Base-by-base conservation (phyloP, 2,113 vertebrate species). In the Vimba vimba region DNA sequence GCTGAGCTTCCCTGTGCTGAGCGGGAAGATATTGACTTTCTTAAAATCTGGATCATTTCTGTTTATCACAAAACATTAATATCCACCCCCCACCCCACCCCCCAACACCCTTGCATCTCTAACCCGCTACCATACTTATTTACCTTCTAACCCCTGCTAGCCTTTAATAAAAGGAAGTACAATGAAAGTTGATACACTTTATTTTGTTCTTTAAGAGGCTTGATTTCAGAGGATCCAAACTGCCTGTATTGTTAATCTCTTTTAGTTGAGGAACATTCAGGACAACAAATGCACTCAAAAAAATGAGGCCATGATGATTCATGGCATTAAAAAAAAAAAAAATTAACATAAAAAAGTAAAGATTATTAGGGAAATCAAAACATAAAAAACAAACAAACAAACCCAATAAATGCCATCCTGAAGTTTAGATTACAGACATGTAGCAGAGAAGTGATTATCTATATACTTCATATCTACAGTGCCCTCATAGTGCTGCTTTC, bases 1-100 rank as follows among this genome's bases (percentile, higher is more conserved):
- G 87, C 90, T 93, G 92, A 96, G 94, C 95, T 95, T 95, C 96
- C 93, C 94, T 94, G 95, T 91, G 93, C 94, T 93, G 93, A 93
- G 95, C 93, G 89, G 92, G 92, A 94, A 92, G 91, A 96, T 96
- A 96, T 94, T 93, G 94, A 96, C 93, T 94, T 94, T 94, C 91
- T 93, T 90, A 52, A 94, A 93, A 94, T 96, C 94, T 89, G 93
- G 92, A 95, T 95, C 89, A 95, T 95, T 97, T 95, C 91, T 92
- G 89, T 94, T 97, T 94, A 92, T 93, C 95, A 95, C 92, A 94
- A 95, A 94, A 96, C 95, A 95, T 95, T 95, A 94, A 93, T 93
- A 95, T 85, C 69, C 30, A 89, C 93, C 90, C 93, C 89, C 86
- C 87, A 86, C 19, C 19, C 84, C 25, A 88, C 84, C 59, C 84